phyloP scores from a whole-genome alignment of 2,113 vertebrate genomes.

The Columbina picui region DNA sequence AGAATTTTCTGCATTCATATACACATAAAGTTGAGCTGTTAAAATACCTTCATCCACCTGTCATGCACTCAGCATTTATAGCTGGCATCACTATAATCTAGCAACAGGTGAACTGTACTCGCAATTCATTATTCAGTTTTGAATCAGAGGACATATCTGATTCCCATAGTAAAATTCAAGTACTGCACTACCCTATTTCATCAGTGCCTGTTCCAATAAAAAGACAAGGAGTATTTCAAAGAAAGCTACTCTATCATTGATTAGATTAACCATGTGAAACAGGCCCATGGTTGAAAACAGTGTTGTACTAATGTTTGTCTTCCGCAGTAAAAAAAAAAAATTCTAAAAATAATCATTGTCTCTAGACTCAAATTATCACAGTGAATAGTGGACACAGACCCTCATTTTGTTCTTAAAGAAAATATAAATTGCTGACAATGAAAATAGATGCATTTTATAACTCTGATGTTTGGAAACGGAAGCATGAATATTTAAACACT shows the following conservation, averaged over 20 bases:
- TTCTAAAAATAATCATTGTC: neutral
- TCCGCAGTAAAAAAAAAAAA: neutral
- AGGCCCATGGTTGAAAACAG: neutral
- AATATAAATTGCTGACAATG: neutral
- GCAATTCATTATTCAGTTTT: neutral
- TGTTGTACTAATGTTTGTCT: fast-evolving
- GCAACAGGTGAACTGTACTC: neutral
- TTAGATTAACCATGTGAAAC: neutral
- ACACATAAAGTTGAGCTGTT: neutral
- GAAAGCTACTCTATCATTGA: neutral
- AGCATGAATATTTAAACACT: neutral
- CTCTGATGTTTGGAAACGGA: neutral
- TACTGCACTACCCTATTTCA: neutral
- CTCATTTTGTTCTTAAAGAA: neutral
- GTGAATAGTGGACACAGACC: neutral
- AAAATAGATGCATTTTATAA: neutral
- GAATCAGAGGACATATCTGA: neutral
- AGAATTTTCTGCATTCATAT: neutral
- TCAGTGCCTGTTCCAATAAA: neutral
- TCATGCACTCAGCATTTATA: neutral
- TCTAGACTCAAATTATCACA: neutral
- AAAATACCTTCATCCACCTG: neutral
- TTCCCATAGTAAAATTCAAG: neutral
- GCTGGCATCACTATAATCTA: neutral
- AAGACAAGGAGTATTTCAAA: neutral